Evolutionary conservation across 2,113 vertebrate species (phyloP).

Genomic region (Delphinus delphis): DNA sequence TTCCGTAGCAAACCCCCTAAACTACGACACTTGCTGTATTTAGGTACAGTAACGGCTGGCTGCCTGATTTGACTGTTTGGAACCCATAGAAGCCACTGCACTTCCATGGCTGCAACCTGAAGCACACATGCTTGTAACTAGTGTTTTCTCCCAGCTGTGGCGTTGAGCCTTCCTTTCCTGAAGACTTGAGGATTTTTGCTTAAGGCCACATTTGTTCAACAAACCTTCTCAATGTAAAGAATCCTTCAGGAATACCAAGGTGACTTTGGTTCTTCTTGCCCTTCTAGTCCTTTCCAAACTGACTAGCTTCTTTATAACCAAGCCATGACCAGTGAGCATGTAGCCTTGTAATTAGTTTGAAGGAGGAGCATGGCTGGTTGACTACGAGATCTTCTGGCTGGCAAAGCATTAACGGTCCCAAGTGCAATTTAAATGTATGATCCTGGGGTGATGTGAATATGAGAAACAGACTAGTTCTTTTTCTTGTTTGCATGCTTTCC

Average conservation of each 20-base stretch:
- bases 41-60: neutral
- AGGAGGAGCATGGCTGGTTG: neutral
- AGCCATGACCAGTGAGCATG: neutral
- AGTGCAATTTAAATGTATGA: neutral
- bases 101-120: neutral
- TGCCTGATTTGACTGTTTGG: neutral
- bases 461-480: neutral
- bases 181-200: neutral
- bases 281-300: neutral
- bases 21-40: neutral
- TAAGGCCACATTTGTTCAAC: neutral
- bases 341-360: neutral
- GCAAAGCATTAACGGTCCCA: no score
- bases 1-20: neutral
- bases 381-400: neutral
- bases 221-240: neutral
- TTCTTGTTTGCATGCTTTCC: neutral
- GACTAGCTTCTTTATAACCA: neutral
- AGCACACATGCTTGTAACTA: accelerated
- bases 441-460: neutral
- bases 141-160: neutral
- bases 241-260: neutral
- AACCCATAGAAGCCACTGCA: neutral
- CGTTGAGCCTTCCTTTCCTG: neutral
- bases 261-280: neutral